Evolutionary conservation across 2,797 vertebrate species (phyloP).

Genomic region (Cossypha dichroa): DNA sequence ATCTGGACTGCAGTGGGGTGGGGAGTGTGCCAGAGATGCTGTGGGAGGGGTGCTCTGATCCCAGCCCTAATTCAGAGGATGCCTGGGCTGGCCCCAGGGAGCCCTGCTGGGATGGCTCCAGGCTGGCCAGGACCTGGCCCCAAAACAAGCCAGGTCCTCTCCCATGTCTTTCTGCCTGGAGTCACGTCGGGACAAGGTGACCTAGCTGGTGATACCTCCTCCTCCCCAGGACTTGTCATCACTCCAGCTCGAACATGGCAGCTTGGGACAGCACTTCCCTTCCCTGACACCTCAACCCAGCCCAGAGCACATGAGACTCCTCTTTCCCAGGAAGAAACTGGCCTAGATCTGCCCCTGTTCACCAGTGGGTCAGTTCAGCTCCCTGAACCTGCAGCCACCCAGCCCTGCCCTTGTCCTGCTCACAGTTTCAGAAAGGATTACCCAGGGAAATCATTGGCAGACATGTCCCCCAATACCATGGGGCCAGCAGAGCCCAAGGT

Average conservation of each 20-base stretch:
- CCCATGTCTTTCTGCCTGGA: background rate
- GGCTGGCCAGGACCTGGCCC: background rate
- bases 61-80: background rate
- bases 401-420: background rate
- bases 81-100: background rate
- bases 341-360: fast-evolving
- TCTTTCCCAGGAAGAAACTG: background rate
- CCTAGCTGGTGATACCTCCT: background rate
- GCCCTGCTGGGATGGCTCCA: fast-evolving
- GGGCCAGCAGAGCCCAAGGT: background rate
- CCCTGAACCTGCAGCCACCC: background rate
- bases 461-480: background rate
- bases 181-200: background rate
- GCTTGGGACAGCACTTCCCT: background rate
- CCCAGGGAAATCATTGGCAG: background rate
- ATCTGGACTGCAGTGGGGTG: background rate
- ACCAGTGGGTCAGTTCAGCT: background rate
- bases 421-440: background rate
- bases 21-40: background rate
- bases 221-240: background rate
- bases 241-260: fast-evolving
- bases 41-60: background rate
- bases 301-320: fast-evolving
- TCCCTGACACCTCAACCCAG: fast-evolving
- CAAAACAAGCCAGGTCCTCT: background rate